Conservation (phyloP, 2,888 invertebrate genomes). For the Acanthococcus lagerstroemiae region DNA sequence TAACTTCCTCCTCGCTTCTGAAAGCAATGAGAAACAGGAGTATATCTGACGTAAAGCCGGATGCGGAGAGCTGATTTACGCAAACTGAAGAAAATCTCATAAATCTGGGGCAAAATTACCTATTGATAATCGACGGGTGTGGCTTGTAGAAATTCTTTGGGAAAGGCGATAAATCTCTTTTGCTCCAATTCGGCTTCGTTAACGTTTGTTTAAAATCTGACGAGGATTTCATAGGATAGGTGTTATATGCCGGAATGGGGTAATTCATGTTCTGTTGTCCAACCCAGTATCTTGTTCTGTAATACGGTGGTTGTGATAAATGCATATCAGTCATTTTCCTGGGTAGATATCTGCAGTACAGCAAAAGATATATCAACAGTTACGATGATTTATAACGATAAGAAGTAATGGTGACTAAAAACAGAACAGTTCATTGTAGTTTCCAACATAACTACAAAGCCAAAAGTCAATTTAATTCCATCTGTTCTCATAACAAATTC, state of each 20-base stretch:
- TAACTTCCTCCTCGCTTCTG: constrained; percentile 55
- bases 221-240: constrained; percentile 9
- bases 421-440: too few species aligned
- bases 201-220: constrained; percentile 40
- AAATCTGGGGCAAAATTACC: too few species aligned
- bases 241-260: constrained; percentile 1
- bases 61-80: too few species aligned
- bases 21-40: too few species aligned
- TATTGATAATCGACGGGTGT: constrained; percentile 56
- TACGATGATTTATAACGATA: too few species aligned
- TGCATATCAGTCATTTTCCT: constrained; percentile 20
- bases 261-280: constrained; percentile 23
- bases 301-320: constrained; percentile 22
- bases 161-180: constrained; percentile 70
- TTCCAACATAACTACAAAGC: too few species aligned
- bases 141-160: constrained; percentile 90
- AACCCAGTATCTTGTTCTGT: constrained; percentile 22
- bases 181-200: constrained; percentile 81
- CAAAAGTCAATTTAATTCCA: not conserved
- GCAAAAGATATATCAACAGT: too few species aligned
- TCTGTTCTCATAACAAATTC: not conserved
- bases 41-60: too few species aligned
- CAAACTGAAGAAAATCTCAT: too few species aligned
- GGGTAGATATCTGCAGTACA: not conserved
- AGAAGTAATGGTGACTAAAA: too few species aligned